Percentiles rank a stretch among this genome's conserved stretches.
Conservation (phyloP, 2,888 invertebrate species). For the Ctena decussata region DNA sequence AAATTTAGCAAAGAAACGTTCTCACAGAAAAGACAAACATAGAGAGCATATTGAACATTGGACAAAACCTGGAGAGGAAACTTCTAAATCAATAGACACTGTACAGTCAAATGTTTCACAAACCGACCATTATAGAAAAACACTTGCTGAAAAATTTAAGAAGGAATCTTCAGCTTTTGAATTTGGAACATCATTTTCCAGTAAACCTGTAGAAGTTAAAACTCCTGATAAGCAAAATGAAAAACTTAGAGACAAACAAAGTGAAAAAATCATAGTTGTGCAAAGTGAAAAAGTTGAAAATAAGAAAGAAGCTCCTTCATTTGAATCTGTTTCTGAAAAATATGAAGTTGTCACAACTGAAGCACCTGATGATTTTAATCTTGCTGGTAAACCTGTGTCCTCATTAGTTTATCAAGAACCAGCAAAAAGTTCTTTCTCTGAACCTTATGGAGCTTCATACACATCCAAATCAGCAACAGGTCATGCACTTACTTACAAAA, state of each 20-base stretch:
- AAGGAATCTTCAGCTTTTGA: slow-evolving; percentile 37
- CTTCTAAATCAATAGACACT: background rate
- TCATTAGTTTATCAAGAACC: slow-evolving; percentile 10
- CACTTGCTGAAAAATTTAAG: slow-evolving; percentile 4
- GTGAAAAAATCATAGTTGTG: background rate
- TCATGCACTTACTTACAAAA: background rate
- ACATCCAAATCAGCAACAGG: background rate
- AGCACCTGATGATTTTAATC: background rate
- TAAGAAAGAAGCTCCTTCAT: background rate
- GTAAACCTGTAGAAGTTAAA: slow-evolving; percentile 26
- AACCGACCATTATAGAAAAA: background rate
- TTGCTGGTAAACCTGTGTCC: background rate
- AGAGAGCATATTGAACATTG: slow-evolving; percentile 49
- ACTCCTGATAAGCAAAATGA: background rate
- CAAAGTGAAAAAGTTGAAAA: background rate
- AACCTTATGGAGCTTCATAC: background rate
- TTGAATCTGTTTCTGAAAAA: background rate
- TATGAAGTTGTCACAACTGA: background rate
- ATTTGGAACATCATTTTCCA: slow-evolving; percentile 53
- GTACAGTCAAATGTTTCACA: background rate
- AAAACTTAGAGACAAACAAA: background rate
- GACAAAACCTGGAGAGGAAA: background rate
- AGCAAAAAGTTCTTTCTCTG: background rate
- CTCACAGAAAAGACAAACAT: slow-evolving; percentile 42
- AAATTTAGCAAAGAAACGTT: slow-evolving; percentile 32